phyloP scores from a whole-genome alignment of 2,888 invertebrate species.

The Mimas tiliae region DNA sequence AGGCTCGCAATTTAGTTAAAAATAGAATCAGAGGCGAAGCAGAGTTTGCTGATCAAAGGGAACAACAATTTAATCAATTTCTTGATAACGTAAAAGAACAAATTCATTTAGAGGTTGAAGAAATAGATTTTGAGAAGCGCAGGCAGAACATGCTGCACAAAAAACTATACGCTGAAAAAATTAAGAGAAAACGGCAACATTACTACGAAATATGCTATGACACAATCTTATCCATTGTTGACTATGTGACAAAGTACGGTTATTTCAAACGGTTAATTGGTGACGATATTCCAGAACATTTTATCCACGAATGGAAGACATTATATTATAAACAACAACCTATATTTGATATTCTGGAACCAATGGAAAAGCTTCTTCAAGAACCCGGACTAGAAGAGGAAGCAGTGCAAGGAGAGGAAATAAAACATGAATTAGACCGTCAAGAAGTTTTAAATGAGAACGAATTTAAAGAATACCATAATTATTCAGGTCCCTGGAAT shows the following conservation, averaged over 20 bases:
- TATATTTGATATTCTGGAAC: constrained; percentile 77
- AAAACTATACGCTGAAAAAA: constrained; percentile 82
- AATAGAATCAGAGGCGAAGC: constrained; percentile 81
- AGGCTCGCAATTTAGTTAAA: constrained; percentile 81
- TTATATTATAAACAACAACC: constrained; percentile 83
- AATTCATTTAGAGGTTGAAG: constrained; percentile 72
- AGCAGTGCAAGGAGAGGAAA: constrained; percentile 63
- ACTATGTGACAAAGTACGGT: constrained; percentile 80
- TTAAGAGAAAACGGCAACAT: constrained; percentile 74
- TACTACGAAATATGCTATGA: constrained; percentile 80
- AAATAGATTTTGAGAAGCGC: constrained; percentile 81
- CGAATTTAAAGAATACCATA: constrained; percentile 84
- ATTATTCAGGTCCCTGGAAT: constrained; percentile 81
- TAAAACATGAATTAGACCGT: constrained; percentile 76
- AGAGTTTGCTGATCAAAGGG: constrained; percentile 77
- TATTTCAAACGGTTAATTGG: constrained; percentile 74
- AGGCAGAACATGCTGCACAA: constrained; percentile 80
- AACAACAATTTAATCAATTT: constrained; percentile 75
- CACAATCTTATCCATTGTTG: constrained; percentile 81
- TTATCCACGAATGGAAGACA: constrained; percentile 83
- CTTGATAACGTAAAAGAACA: constrained; percentile 73
- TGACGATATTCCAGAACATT: constrained; percentile 73
- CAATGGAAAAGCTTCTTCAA: constrained; percentile 68
- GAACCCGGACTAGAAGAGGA: constrained; percentile 58
- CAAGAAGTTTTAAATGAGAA: constrained; percentile 81